A percentile compares a stretch with the other conserved stretches of the same genome.
These are phyloP conservation scores for Acleris sparsana DNA, from an alignment of 2,888 invertebrate genomes.

Conservation along the genomic window DNA sequence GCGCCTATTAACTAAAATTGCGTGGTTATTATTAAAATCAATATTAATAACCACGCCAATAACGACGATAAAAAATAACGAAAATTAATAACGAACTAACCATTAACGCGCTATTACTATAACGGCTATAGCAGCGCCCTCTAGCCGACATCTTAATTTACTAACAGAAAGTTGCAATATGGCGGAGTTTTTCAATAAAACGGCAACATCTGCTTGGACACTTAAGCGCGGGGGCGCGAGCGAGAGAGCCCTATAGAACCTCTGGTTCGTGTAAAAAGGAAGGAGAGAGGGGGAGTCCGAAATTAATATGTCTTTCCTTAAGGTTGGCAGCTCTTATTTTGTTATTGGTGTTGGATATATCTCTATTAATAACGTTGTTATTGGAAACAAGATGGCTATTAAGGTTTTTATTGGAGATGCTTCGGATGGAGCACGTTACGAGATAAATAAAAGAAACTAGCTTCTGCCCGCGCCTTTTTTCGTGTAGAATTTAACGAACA, in stretches of 20 bases:
- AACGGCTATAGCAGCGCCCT: constrained; percentile 54
- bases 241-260: constrained; percentile 50
- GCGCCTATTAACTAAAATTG: too few relatives aligned
- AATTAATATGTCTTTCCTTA: constrained; percentile 83
- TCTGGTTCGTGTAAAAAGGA: constrained; percentile 52
- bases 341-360: constrained; percentile 56
- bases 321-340: constrained; percentile 45
- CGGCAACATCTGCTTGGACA: constrained; percentile 76
- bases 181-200: constrained; percentile 82
- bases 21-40: background rate
- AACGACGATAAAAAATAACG: constrained; percentile 42
- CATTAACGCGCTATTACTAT: constrained; percentile 54
- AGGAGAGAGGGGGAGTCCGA: constrained; percentile 50
- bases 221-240: constrained; percentile 75
- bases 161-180: constrained; percentile 73
- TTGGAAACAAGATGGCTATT: constrained; percentile 46
- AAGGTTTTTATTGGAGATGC: constrained; percentile 34
- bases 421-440: background rate
- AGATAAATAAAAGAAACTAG: too few relatives aligned
- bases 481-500: too few relatives aligned
- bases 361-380: constrained; percentile 61
- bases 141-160: constrained; percentile 78
- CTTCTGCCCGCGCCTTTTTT: too few relatives aligned
- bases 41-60: constrained; percentile 13
- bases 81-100: constrained; percentile 45